Conservation (phyloP, 1,140 invertebrate genomes). For the Drosophila mayri region DNA sequence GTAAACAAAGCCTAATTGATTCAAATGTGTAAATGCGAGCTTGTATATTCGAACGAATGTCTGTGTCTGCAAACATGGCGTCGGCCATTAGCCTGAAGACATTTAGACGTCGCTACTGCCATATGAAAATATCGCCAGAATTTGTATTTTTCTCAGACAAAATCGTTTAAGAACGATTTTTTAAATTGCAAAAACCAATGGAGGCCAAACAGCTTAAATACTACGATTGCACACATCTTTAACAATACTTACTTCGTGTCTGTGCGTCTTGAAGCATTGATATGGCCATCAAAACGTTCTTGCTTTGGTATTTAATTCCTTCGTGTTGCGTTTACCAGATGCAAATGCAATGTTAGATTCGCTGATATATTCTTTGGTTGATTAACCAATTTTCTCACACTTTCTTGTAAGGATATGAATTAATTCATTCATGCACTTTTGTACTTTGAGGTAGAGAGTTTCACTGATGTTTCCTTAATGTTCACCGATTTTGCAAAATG, state of each 20-base stretch:
- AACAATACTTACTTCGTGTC: conserved; percentile 78
- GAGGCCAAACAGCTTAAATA: too few relatives aligned
- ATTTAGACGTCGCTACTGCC: conserved; percentile 53
- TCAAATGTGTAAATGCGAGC: conserved; percentile 19
- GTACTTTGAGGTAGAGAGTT: conserved; percentile 82
- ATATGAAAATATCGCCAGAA: neutral
- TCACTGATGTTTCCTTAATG: conserved; percentile 56
- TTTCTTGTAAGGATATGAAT: conserved; percentile 42
- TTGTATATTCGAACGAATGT: neutral
- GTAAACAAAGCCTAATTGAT: conserved; percentile 76
- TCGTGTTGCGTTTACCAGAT: conserved; percentile 25
- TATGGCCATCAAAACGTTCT: conserved; percentile 71
- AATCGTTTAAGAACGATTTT: neutral
- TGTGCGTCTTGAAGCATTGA: conserved; percentile 84
- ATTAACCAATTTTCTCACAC: conserved; percentile 51
- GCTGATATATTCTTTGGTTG: conserved; percentile 30
- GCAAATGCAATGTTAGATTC: conserved; percentile 39
- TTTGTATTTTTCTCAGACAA: neutral
- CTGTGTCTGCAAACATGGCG: conserved; percentile 55
- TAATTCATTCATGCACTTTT: conserved; percentile 55
- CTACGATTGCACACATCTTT: neutral
- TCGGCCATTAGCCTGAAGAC: conserved; percentile 42
- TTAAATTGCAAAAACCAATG: neutral
- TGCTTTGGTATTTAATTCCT: conserved; percentile 15
- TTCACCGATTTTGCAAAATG: conserved; percentile 75